Percentiles rank a stretch among this genome's conserved stretches.
Evolutionary conservation across 2,888 invertebrate species (phyloP).

Genomic region (Eugnorisma glareosa): DNA sequence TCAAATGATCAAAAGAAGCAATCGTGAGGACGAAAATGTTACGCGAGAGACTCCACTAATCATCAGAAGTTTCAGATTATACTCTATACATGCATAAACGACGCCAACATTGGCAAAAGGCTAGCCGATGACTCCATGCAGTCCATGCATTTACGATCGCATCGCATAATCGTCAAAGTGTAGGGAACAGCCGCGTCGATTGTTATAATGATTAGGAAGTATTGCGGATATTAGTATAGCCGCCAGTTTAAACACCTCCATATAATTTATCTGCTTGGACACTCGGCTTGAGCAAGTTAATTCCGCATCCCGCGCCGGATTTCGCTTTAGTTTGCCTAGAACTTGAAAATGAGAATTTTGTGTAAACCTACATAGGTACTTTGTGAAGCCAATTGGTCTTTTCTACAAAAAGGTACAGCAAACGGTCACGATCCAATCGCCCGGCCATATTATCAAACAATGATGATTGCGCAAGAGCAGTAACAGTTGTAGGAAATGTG

Average conservation of each 20-base stretch:
- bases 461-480: conserved; percentile 35
- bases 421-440: background rate
- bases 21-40: background rate
- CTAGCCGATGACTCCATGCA: background rate
- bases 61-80: background rate
- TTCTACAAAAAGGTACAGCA: background rate
- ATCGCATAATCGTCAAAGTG: background rate
- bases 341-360: background rate
- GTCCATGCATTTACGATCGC: background rate
- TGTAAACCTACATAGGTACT: background rate
- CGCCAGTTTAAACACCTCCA: background rate
- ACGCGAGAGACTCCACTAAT: background rate
- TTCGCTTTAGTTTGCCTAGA: background rate
- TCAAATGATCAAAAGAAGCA: background rate
- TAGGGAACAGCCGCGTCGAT: background rate
- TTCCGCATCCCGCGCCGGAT: background rate
- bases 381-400: background rate
- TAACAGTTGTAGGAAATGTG: conserved; percentile 37
- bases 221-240: background rate
- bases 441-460: background rate
- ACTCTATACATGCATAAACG: no score
- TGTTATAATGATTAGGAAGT: background rate
- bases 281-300: background rate
- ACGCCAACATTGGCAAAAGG: background rate
- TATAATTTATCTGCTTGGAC: background rate